phyloP scores from a whole-genome alignment of 2,888 invertebrate species.

The Drosophila meridiana region DNA sequence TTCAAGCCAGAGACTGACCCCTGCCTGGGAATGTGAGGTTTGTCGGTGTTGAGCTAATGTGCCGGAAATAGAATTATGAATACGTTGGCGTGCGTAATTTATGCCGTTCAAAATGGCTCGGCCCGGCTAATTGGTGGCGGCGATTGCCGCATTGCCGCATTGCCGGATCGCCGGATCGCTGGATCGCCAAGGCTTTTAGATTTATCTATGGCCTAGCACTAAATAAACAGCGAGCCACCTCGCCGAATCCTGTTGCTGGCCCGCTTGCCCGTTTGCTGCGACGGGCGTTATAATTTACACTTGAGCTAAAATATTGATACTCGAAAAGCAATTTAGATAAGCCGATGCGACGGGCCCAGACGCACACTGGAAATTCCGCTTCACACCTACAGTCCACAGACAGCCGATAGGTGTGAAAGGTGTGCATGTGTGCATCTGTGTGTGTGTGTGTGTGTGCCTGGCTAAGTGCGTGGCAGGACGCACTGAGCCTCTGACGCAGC shows the following conservation, averaged over 20 bases:
- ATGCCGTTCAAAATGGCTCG: constrained; percentile 67
- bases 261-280: background rate
- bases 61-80: constrained; percentile 81
- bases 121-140: constrained; percentile 23
- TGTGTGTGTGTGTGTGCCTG: constrained; percentile 35
- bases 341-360: constrained; percentile 48
- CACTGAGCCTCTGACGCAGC: constrained; percentile 44
- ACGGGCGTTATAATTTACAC: constrained; percentile 79
- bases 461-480: constrained; percentile 62
- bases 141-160: constrained; percentile 13
- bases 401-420: constrained; percentile 66
- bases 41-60: constrained; percentile 63
- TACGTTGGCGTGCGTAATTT: constrained; percentile 80
- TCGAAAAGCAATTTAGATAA: constrained; percentile 84
- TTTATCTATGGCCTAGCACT: constrained; percentile 78
- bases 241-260: constrained; percentile 26
- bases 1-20: constrained; percentile 38
- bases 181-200: constrained; percentile 69
- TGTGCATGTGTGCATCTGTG: constrained; percentile 20
- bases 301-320: constrained; percentile 84
- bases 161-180: constrained; percentile 4
- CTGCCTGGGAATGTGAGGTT: constrained; percentile 47
- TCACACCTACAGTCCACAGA: constrained; percentile 72
- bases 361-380: constrained; percentile 80
- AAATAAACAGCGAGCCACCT: constrained; percentile 59